Percentiles rank a stretch among this genome's conserved stretches.
Conservation (phyloP, 1,140 invertebrate species). For the Drosophila orosa region DNA sequence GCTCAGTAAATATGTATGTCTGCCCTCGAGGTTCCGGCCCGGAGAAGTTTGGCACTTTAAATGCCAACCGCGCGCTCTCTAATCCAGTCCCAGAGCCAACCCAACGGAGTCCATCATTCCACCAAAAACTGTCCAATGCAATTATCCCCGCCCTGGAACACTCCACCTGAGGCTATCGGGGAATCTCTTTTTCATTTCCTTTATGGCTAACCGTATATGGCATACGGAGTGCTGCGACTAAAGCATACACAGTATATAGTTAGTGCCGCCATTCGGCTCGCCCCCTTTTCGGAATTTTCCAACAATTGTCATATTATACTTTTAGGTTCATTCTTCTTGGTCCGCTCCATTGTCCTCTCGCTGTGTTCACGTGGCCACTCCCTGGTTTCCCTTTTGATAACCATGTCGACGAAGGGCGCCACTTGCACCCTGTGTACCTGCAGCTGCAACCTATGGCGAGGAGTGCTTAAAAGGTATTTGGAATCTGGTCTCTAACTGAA, state of each 20-base stretch:
- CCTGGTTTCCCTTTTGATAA: slow-evolving; percentile 48
- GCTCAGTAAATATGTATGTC: slow-evolving; percentile 44
- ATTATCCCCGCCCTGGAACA: slow-evolving; percentile 33
- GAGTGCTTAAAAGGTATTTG: slow-evolving; percentile 22
- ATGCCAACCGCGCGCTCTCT: slow-evolving; percentile 32
- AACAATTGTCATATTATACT: slow-evolving; percentile 50
- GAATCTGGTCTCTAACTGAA: neutral
- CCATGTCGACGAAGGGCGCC: slow-evolving; percentile 45
- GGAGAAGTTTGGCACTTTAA: slow-evolving; percentile 42
- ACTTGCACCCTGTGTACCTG: slow-evolving; percentile 45
- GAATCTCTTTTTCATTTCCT: slow-evolving; percentile 41
- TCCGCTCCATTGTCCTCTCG: slow-evolving; percentile 37
- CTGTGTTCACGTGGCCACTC: slow-evolving; percentile 25
- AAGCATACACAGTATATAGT: slow-evolving; percentile 28
- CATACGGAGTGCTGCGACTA: slow-evolving; percentile 7
- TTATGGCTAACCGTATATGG: slow-evolving; percentile 38
- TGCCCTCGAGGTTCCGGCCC: slow-evolving; percentile 11
- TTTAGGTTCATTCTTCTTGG: slow-evolving; percentile 37
- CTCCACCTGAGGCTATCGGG: slow-evolving; percentile 36
- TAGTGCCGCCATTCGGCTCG: slow-evolving; percentile 13
- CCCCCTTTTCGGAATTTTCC: slow-evolving; percentile 19
- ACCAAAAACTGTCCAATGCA: slow-evolving; percentile 24
- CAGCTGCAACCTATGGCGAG: slow-evolving; percentile 31
- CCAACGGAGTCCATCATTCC: slow-evolving; percentile 26
- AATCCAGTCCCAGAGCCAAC: slow-evolving; percentile 3